A percentile compares a stretch with the other conserved stretches of the same genome.
Evolutionary conservation across 1,140 invertebrate species (phyloP).

Genomic region (Lepidotrigona ventralis): DNA sequence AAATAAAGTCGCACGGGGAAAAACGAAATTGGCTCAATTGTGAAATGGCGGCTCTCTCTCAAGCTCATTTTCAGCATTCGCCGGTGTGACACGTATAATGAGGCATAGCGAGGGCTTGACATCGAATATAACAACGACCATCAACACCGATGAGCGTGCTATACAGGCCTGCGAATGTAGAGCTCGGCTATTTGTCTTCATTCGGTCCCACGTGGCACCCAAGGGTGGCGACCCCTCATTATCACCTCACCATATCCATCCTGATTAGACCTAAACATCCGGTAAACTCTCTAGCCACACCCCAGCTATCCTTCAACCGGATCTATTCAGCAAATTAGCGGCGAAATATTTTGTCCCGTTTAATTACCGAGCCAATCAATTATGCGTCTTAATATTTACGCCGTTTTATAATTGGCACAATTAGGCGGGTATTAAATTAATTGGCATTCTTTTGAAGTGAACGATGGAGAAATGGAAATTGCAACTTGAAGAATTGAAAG

Average conservation of each 20-base stretch:
- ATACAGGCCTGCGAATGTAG: conserved; percentile 57
- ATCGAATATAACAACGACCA: conserved; percentile 62
- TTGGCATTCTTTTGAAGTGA: neutral
- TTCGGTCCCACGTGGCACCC: conserved; percentile 67
- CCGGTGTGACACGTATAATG: conserved; percentile 20
- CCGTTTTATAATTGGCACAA: neutral
- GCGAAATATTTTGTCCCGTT: conserved; percentile 23
- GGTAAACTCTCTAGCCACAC: conserved; percentile 59
- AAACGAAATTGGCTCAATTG: neutral
- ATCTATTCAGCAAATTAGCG: conserved; percentile 52
- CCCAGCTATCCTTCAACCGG: conserved; percentile 48
- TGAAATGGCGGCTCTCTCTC: neutral
- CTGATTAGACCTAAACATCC: conserved; percentile 70
- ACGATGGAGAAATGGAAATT: neutral
- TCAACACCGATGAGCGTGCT: conserved; percentile 55
- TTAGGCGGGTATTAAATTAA: neutral
- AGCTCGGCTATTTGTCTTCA: conserved; percentile 70
- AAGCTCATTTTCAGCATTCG: conserved; percentile 16
- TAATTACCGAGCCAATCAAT: neutral
- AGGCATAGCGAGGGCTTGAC: conserved; percentile 51
- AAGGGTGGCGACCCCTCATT: conserved; percentile 68
- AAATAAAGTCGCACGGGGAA: neutral
- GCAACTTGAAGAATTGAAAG: neutral
- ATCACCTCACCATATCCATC: conserved; percentile 70
- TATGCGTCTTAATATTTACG: neutral